Evolutionary conservation across 2,888 invertebrate species (phyloP).

Genomic region (Hypercompe scribonia): DNA sequence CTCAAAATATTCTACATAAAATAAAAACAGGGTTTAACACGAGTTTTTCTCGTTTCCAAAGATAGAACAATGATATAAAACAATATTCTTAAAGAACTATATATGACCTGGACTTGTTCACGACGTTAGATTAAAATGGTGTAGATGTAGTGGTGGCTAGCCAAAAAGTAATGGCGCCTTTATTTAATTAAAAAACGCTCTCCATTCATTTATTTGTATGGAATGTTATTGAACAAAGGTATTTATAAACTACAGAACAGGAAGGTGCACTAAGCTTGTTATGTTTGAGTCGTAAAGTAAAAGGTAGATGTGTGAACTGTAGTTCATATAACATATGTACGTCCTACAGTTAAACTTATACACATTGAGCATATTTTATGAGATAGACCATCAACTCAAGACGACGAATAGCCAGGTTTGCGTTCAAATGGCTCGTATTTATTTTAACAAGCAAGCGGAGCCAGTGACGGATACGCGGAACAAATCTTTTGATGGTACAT

Average conservation of each 20-base stretch:
- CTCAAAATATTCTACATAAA: too few relatives aligned
- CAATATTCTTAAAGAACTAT: background rate
- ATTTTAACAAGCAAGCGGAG: constrained; percentile 64
- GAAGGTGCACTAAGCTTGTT: constrained; percentile 1
- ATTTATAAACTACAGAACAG: constrained; percentile 3
- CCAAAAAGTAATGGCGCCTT: background rate
- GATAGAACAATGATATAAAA: background rate
- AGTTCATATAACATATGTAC: constrained; percentile 39
- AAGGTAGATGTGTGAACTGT: constrained; percentile 26
- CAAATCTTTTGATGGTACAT: constrained; percentile 68
- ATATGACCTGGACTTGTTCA: background rate
- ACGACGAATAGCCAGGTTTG: constrained; percentile 64
- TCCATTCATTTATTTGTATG: background rate
- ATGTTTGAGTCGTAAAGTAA: constrained; percentile 17
- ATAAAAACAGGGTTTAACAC: background rate
- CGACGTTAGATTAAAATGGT: background rate
- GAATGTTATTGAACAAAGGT: constrained; percentile 1
- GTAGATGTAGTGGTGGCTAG: background rate
- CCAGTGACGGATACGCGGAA: constrained; percentile 66
- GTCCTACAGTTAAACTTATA: constrained; percentile 38
- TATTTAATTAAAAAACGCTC: background rate
- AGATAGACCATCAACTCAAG: constrained; percentile 48
- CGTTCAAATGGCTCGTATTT: constrained; percentile 61
- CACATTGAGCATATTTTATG: constrained; percentile 41
- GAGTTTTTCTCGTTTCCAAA: background rate